A percentile compares a stretch with the other conserved stretches of the same genome.
phyloP scores from a whole-genome alignment of 1,140 invertebrate species.

The honey bee (Apis mellifera) region DNA sequence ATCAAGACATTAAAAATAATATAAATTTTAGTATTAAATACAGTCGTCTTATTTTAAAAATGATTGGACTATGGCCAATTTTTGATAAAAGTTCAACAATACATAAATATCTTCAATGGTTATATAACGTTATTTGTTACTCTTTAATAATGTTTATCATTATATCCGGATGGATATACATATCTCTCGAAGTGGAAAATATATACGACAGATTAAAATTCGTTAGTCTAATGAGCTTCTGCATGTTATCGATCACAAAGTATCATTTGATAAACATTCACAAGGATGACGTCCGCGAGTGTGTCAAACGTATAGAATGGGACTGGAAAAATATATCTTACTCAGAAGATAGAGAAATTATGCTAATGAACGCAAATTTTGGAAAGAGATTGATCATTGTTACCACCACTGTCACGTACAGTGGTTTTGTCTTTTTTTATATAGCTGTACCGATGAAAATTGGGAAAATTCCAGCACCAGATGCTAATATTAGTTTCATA shows the following conservation, averaged over 20 bases:
- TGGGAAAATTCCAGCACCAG: not conserved
- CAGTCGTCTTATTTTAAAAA: conserved; percentile 27
- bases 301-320: conserved; percentile 62
- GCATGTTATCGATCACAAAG: conserved; percentile 68
- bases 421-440: conserved; percentile 49
- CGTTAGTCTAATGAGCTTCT: conserved; percentile 69
- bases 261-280: conserved; percentile 63
- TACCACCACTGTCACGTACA: conserved; percentile 43
- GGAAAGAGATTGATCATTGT: conserved; percentile 34
- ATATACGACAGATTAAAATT: conserved; percentile 63
- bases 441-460: conserved; percentile 37
- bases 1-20: not conserved
- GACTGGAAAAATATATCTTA: conserved; percentile 66
- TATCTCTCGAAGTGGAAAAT: conserved; percentile 60
- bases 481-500: conserved; percentile 35
- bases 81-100: not conserved
- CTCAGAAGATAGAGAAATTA: conserved; percentile 28
- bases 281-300: conserved; percentile 60
- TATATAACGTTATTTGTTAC: conserved; percentile 1
- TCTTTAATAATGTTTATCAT: not conserved
- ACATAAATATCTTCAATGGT: not conserved
- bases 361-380: conserved; percentile 48
- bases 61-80: conserved; percentile 37
- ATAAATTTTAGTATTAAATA: conserved; percentile 16
- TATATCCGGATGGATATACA: no score